A percentile compares a stretch with the other conserved stretches of the same genome.
phyloP scores from a whole-genome alignment of 2,797 vertebrate species.

The Sebastes steindachneri region DNA sequence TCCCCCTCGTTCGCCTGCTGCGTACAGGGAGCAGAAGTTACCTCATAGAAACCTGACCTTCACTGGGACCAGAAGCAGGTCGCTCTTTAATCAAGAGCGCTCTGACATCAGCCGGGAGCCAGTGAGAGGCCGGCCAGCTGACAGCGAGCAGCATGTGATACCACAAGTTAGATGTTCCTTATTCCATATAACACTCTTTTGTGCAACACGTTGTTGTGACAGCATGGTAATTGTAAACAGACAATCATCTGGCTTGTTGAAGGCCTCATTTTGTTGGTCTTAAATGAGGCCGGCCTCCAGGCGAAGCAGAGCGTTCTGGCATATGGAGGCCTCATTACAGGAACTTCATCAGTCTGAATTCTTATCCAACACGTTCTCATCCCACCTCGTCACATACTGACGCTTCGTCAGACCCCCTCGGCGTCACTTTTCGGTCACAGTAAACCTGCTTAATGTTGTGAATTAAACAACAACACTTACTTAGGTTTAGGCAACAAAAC shows the following conservation, averaged over 20 bases:
- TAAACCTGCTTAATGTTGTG: too few relatives aligned
- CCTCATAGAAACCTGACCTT: slow-evolving; percentile 64
- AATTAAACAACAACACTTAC: too few relatives aligned
- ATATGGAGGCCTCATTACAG: slow-evolving; percentile 2
- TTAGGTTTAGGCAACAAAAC: too few relatives aligned
- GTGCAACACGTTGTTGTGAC: slow-evolving; percentile 12
- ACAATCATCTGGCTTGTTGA: slow-evolving; percentile 27
- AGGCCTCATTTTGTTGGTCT: slow-evolving; percentile 7
- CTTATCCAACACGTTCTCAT: too few relatives aligned
- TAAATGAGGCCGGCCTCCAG: slow-evolving; percentile 31
- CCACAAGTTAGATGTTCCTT: not conserved
- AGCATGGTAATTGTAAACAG: slow-evolving; percentile 1
- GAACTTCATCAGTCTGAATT: too few relatives aligned
- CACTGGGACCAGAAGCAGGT: slow-evolving; percentile 28
- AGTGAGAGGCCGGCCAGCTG: slow-evolving; percentile 39
- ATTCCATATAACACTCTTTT: not conserved
- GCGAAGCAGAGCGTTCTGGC: slow-evolving; percentile 4
- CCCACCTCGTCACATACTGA: too few relatives aligned
- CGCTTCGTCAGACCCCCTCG: too few relatives aligned
- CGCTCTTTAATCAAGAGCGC: slow-evolving; percentile 49
- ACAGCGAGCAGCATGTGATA: slow-evolving; percentile 50
- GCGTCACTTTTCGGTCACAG: too few relatives aligned
- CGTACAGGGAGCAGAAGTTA: slow-evolving; percentile 24
- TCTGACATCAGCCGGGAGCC: slow-evolving; percentile 48
- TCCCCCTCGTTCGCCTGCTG: slow-evolving; percentile 36